These are phyloP conservation scores for Motacilla alba DNA, from an alignment of 2,113 vertebrate genomes.

Conservation along the genomic window DNA sequence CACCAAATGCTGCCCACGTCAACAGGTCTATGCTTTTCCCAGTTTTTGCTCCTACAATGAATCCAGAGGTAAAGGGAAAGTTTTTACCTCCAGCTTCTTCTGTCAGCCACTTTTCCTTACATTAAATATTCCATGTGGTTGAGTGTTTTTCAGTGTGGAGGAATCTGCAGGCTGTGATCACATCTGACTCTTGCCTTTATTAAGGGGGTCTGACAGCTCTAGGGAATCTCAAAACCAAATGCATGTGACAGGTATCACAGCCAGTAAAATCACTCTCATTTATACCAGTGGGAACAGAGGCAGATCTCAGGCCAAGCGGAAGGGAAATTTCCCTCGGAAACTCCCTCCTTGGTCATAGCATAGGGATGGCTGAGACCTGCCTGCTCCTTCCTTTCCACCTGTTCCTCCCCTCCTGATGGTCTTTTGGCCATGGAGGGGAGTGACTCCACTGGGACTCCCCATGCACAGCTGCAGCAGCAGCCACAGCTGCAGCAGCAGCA, in stretches of 20 bases:
- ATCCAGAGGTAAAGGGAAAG: neutral
- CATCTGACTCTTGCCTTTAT: neutral
- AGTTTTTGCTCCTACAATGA: neutral
- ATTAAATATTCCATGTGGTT: neutral
- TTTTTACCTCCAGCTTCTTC: neutral
- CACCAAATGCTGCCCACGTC: neutral
- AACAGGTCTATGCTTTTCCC: neutral
- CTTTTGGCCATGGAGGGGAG: neutral
- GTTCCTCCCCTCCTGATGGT: neutral
- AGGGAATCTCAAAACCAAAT: rapidly evolving
- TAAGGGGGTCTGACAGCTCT: neutral
- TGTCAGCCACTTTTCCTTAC: neutral
- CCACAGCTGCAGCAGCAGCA: neutral
- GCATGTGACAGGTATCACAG: neutral
- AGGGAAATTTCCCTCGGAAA: neutral
- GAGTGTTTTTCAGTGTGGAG: neutral
- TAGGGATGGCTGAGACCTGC: neutral
- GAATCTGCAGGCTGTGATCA: neutral
- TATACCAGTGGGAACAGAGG: neutral
- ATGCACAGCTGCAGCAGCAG: neutral
- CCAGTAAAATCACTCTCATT: neutral
- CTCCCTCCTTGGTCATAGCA: neutral
- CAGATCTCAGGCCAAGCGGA: neutral
- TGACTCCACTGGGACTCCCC: too few species aligned
- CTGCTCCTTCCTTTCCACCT: neutral